Conservation (phyloP, 2,888 invertebrate species). For the Catonia carolina region DNA sequence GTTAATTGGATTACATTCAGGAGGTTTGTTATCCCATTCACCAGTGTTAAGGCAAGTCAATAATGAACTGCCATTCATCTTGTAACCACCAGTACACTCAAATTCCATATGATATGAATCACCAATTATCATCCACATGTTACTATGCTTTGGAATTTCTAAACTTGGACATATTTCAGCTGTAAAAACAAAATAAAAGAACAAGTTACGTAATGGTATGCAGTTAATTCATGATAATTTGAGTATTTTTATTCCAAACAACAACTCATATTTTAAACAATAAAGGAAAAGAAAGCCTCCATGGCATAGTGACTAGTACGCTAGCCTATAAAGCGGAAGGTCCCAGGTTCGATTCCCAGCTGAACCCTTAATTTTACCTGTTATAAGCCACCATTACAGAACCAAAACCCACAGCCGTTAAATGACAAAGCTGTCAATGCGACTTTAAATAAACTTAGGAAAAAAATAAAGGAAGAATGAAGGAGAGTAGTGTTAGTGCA, state of each 20-base stretch:
- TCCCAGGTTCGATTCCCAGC: no score
- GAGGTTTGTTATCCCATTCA: slow-evolving; percentile 45
- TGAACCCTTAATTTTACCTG: no score
- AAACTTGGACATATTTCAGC: slow-evolving; percentile 24
- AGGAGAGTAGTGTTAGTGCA: no score
- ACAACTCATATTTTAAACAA: no score
- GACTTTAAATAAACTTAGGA: no score
- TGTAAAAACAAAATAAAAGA: slow-evolving; percentile 2
- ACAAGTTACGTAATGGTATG: not conserved
- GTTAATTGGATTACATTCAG: slow-evolving; percentile 43
- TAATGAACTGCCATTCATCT: slow-evolving; percentile 44
- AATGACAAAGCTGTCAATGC: no score
- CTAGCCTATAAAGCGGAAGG: no score
- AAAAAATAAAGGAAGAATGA: no score
- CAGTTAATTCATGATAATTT: not conserved
- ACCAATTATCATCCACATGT: slow-evolving; percentile 18
- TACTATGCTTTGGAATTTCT: slow-evolving; percentile 14
- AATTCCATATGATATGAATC: slow-evolving; percentile 42
- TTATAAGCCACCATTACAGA: no score
- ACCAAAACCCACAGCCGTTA: no score
- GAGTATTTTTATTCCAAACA: not conserved
- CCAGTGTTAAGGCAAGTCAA: slow-evolving; percentile 52
- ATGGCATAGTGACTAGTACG: no score
- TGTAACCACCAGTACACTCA: slow-evolving; percentile 45
- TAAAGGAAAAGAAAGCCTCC: no score